Base-by-base conservation (phyloP, 2,797 vertebrate genomes). In the Gallirallus australis region DNA sequence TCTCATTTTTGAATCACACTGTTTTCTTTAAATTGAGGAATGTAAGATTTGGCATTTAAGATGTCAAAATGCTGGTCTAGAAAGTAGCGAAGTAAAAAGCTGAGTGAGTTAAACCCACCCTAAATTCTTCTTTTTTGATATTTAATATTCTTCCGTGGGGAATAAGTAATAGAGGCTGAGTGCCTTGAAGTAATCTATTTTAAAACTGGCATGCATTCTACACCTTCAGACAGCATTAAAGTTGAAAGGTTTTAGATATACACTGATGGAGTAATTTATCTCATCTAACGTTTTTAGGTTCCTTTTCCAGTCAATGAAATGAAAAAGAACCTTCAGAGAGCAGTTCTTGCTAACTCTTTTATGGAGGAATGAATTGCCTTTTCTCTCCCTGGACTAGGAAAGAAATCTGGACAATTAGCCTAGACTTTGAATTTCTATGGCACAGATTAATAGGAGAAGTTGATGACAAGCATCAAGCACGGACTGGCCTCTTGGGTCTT, bases 161-260 rank as follows among this genome's bases (percentile, higher is more conserved):
- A 92, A 59, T 90, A 80, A 88, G 40, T 87, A 77, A 68, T 52
- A 48, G 35, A 19, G 59, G 10, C 64, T 85, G 90, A 96, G 75
- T 87, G 90, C 92, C 83, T 94, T 91, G 77, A 75, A 86, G 86
- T 90, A 76, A 61, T 75, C 53, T 93, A 68, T 76, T 94, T 77
- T 68, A 66, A 92, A 95, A 60, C 37, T 87, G 71, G 10, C 16
- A 11, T 71, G 33, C n/a, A 7, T 90, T 90, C 56, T 85, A 2
- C 76, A 82, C 53, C 68, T 82, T 89, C 89, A 84, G 78, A 45
- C 60, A 66, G 66, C n/a, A 57, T 80, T 84, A 33, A 61, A 83
- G 35, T 27, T 69, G 80, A 59, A 90, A 82, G 68, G 65, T 90
- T 88, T 91, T 86, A 68, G 75, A 61, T 85, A 60, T 24, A 15